Conservation (phyloP, 2,797 vertebrate species). For the Protonibea diacanthus region DNA sequence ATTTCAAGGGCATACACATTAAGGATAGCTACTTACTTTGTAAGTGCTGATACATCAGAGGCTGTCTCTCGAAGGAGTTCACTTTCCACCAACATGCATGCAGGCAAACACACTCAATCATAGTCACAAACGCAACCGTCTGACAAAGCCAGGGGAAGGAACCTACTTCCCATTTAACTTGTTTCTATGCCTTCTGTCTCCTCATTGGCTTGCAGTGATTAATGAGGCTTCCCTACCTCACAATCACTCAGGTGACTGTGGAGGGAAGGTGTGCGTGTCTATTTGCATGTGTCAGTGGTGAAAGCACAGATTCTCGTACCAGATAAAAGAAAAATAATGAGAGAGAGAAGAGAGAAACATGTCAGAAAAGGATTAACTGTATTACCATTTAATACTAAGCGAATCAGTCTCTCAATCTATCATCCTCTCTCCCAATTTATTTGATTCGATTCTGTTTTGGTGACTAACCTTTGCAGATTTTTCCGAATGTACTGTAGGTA, state of each 20-base stretch:
- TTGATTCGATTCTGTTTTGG: not conserved
- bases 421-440: not conserved
- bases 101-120: conserved; percentile 71
- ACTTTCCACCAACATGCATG: conserved; percentile 53
- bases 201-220: conserved; percentile 71
- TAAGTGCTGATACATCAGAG: conserved; percentile 55
- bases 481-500: too few relatives aligned
- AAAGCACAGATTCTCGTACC: not conserved
- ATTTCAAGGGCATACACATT: conserved; percentile 55
- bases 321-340: not conserved
- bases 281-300: conserved; percentile 11
- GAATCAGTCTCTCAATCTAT: not conserved
- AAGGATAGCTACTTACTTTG: conserved; percentile 46
- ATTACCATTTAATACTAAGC: conserved; percentile 14
- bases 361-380: not conserved
- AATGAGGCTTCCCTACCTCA: conserved; percentile 59
- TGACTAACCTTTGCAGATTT: not conserved
- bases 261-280: not conserved
- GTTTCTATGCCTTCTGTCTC: conserved; percentile 67
- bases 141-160: conserved; percentile 72
- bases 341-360: not conserved
- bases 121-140: conserved; percentile 68
- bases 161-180: conserved; percentile 71
- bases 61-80: conserved; percentile 49
- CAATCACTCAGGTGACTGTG: conserved; percentile 43